Percentiles rank a stretch among this genome's conserved stretches.
phyloP scores from a whole-genome alignment of 2,888 invertebrate species.

The Heliconius hortense region DNA sequence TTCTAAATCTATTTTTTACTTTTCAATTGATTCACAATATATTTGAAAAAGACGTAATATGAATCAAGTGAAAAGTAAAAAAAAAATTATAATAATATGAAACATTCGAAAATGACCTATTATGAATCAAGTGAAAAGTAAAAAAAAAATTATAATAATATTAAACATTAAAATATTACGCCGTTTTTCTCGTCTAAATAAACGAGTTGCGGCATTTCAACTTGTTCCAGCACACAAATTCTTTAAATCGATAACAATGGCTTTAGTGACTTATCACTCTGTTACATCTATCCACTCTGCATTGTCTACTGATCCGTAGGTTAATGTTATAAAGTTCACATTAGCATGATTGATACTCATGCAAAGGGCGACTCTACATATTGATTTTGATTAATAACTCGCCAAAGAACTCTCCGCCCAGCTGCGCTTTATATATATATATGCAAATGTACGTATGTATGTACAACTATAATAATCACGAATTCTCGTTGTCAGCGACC shows the following conservation, averaged over 20 bases:
- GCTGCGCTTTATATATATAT: neutral
- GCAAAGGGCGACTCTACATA: neutral
- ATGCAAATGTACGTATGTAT: neutral
- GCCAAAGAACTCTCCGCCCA: neutral
- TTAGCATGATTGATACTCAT: neutral
- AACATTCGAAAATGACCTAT: no score
- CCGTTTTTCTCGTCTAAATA: no score
- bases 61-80: no score
- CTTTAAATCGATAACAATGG: neutral
- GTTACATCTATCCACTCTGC: neutral
- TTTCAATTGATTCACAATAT: no score
- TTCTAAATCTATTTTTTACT: no score
- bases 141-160: no score
- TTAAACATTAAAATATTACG: no score
- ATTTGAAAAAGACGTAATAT: no score
- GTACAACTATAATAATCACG: neutral
- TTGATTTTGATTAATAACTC: slow-evolving; percentile 2
- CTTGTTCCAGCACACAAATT: no score
- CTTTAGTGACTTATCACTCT: neutral
- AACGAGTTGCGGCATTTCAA: no score
- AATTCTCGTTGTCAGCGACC: neutral
- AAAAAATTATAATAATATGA: no score
- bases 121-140: no score
- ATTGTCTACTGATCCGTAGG: neutral
- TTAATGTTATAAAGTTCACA: neutral